Evolutionary conservation across 2,888 invertebrate species (phyloP), one percentile per base, ranked within the genome.

Genomic region (Candidula unifasciata): DNA sequence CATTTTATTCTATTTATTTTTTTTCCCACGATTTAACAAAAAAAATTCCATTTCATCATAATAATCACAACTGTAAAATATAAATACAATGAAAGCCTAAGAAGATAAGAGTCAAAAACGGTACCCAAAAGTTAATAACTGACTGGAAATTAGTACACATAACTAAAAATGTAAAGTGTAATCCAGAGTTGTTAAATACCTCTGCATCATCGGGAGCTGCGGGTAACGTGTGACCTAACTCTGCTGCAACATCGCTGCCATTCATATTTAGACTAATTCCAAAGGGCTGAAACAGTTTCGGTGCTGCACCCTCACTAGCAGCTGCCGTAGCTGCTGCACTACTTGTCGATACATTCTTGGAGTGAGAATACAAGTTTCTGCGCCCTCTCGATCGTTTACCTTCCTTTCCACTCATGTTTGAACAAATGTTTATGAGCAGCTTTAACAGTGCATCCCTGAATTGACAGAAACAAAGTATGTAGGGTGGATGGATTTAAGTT

Each of bases 401-500:
- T 52, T 85, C 85, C 69, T 81, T 85, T 44, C 85, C 81, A 85
- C 80, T 85, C 85, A 85, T 85, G 30, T 16, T 60, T 52, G 81
- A 77, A 54, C 27, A 80, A 54, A 44, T 60, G 44, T 64, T 44
- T 82, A 74, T 74, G 37, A 74, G 57, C 74, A 73, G 64, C 52
- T 33, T 33, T 27, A 30, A 82, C 37, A 44, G 82, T 74, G 73
- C 82, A 82, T 82, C 54, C 73, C 82, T 82, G 57, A 71, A 80
- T 57, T 27, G 35, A 66, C 44, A 80, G 44, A 80, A 80, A 71
- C 71, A 80, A 71, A 35, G 57, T 80, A 60, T 54, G 33, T 33
- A 80, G 68, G 80, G 71, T 54, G 80, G 71, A 35, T 54, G 69
- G 71, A 69, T 80, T 27, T 57, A 69, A 57, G 74, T 73, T 74